Conservation (phyloP, 2,113 vertebrate genomes). For the Gulo gulo region DNA sequence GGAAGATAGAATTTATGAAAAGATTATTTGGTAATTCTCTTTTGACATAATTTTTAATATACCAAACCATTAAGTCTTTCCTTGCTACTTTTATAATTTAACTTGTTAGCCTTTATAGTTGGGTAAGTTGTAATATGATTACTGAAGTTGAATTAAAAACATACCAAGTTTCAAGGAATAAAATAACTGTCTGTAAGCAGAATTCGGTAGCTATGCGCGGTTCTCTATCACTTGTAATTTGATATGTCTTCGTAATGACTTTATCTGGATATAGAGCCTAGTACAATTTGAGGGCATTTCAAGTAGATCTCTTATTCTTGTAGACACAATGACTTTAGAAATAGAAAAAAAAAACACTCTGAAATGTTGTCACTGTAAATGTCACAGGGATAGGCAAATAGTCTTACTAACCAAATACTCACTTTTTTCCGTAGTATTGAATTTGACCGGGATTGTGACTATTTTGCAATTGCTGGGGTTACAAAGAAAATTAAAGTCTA, state of each 20-base stretch:
- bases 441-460: conserved; percentile 99
- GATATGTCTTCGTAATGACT: neutral
- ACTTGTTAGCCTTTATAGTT: conserved; percentile 27
- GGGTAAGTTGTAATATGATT: neutral
- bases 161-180: neutral
- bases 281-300: neutral
- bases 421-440: conserved; percentile 90
- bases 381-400: neutral
- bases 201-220: neutral
- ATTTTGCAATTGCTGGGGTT: conserved; percentile 98
- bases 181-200: neutral
- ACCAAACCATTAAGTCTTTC: neutral
- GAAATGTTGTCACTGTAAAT: conserved; percentile 36
- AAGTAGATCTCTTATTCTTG: neutral
- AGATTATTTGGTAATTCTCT: conserved; percentile 6
- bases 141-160: conserved; percentile 32
- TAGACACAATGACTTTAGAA: neutral
- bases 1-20: conserved; percentile 3
- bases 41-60: neutral
- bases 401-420: conserved; percentile 17
- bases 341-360: neutral
- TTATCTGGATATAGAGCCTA: neutral
- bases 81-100: accelerated
- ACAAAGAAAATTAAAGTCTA: conserved; percentile 99
- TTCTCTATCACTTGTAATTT: neutral